Evolutionary conservation across 2,888 invertebrate species (phyloP).

Genomic region (Zonitis immaculata): DNA sequence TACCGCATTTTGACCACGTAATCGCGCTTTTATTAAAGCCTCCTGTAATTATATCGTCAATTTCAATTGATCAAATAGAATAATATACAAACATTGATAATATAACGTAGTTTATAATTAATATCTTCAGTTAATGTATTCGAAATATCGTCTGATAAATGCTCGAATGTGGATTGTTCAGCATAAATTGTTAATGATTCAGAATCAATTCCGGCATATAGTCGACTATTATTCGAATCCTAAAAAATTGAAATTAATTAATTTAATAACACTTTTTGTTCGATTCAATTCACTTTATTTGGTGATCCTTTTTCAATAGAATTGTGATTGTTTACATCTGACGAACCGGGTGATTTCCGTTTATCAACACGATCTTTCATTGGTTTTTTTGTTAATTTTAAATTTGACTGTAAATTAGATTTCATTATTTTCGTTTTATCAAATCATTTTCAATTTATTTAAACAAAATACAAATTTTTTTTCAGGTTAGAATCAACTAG

Average conservation of each 20-base stretch:
- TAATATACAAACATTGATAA: constrained; percentile 40
- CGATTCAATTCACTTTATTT: constrained; percentile 33
- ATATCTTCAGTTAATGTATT: constrained; percentile 43
- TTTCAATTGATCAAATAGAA: background rate
- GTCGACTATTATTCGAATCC: constrained; percentile 31
- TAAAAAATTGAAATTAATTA: constrained; percentile 23
- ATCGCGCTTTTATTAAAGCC: constrained; percentile 39
- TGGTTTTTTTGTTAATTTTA: constrained; percentile 35
- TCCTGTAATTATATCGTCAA: constrained; percentile 32
- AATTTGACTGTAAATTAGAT: constrained; percentile 17
- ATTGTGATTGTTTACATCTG: constrained; percentile 26
- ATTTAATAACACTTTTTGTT: background rate
- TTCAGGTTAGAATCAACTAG: too few relatives aligned
- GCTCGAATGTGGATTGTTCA: constrained; percentile 41
- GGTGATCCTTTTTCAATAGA: constrained; percentile 37
- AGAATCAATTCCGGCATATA: constrained; percentile 42
- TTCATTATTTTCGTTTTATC: constrained; percentile 16
- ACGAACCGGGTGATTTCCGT: constrained; percentile 31
- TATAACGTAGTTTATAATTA: constrained; percentile 43
- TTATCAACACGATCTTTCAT: constrained; percentile 36
- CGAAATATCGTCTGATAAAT: constrained; percentile 40
- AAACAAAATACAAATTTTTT: too few relatives aligned
- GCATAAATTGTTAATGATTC: constrained; percentile 39
- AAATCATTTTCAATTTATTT: background rate
- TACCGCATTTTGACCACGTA: constrained; percentile 40